phyloP scores from a whole-genome alignment of 2,113 vertebrate genomes.

The Protomyctophum bolini region DNA sequence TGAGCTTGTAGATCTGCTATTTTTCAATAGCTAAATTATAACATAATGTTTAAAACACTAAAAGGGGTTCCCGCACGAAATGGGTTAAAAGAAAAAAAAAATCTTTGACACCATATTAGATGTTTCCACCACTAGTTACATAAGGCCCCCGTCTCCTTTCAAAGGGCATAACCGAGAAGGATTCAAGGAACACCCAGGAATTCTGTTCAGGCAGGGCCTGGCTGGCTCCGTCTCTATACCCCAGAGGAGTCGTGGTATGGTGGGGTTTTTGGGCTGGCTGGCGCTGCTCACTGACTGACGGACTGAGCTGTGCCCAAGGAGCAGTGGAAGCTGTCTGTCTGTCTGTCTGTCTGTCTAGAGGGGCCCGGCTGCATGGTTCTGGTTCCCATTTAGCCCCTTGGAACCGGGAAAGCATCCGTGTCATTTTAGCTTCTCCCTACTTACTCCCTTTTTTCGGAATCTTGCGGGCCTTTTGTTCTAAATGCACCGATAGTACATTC shows the following conservation, averaged over 20 bases:
- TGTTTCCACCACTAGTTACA: constrained; percentile 53
- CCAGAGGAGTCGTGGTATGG: constrained; percentile 52
- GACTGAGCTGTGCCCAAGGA: constrained; percentile 41
- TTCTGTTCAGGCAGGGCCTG: constrained; percentile 45
- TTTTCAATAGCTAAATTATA: too few species aligned
- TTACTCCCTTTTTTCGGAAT: too few species aligned
- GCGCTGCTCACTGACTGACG: constrained; percentile 47
- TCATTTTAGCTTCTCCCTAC: too few species aligned
- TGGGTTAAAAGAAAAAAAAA: background rate
- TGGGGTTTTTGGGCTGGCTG: constrained; percentile 65
- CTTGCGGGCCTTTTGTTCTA: too few species aligned
- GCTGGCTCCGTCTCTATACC: constrained; percentile 22
- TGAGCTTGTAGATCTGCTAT: too few species aligned
- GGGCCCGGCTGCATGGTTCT: constrained; percentile 50
- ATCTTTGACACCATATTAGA: constrained; percentile 54
- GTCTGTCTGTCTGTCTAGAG: too few species aligned
- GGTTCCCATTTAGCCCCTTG: constrained; percentile 58
- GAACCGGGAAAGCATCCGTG: too few species aligned
- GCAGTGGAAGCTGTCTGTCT: constrained; percentile 40
- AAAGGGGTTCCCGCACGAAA: too few species aligned
- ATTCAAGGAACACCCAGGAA: constrained; percentile 69
- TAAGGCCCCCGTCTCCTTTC: constrained; percentile 31
- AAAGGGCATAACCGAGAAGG: constrained; percentile 34
- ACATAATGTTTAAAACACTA: too few species aligned
- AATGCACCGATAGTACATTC: too few species aligned